Base-by-base conservation (phyloP, 2,113 vertebrate species). In the Phainopepla nitens region DNA sequence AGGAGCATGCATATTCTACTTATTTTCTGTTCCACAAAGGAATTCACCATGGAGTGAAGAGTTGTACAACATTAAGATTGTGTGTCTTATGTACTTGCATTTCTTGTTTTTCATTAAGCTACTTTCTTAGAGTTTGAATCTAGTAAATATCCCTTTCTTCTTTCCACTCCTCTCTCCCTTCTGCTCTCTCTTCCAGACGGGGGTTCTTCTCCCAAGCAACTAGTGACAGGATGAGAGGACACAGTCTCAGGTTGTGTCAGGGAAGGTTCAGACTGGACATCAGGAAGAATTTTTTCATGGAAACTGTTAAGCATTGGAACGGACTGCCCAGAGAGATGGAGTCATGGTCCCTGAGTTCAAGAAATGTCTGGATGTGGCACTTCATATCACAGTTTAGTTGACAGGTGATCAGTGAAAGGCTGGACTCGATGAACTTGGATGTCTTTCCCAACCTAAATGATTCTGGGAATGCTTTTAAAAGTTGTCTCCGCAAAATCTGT, bases 361-460 rank as follows among this genome's bases (percentile, higher is more conserved):
- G 35, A 56, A 49, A 22, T 0, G 0, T 10, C 15, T 81, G 39
- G 4, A 41, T 44, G 14, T 60, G 39, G 23, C 16, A 60, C 11
- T 68, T 56, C 19, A 25, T n/a, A 6, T 11, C 13, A 4, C 39
- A 9, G 20, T 53, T 51, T 31, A 19, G 23, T 31, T 54, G n/a
- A 35, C 7, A 35, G 20, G 9, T 47, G 20, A 15, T 35, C 0
- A 1, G 16, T n/a, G 21, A 47, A 53, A 76, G n/a, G 39, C 3
- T 61, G n/a, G 21, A 69, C n/a, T 69, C 0, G 0, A 61, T 41
- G 24, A 14, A 18, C 47, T 76, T 69, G 47, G 35, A 20, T 22
- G 41, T 28, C 17, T 83, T 90, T 62, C 49, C 62, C 39, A 53
- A 15, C 6, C 16, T 53, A 29, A 68, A 29, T n/a, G 28, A 68